Conservation (phyloP, 2,113 vertebrate species). For the Campylorhamphus procurvoides region DNA sequence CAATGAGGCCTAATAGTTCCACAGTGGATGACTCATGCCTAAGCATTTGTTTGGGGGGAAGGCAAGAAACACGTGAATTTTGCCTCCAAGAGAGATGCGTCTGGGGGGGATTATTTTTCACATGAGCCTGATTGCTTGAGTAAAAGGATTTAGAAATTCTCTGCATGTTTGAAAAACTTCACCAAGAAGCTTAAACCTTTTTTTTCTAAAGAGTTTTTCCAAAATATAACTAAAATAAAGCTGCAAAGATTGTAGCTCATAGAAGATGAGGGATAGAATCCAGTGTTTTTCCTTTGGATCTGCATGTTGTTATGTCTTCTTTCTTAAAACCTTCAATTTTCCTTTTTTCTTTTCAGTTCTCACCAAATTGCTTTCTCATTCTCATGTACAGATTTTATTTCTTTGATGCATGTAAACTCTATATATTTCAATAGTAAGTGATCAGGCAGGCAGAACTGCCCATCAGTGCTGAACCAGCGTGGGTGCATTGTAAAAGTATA, state of each 20-base stretch:
- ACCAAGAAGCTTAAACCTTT: neutral
- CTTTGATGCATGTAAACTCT: neutral
- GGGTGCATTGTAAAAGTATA: neutral
- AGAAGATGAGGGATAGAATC: neutral
- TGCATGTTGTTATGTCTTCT: neutral
- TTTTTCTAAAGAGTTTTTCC: neutral
- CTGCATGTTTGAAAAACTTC: neutral
- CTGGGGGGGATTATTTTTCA: neutral
- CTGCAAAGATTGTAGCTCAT: neutral
- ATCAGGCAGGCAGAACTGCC: neutral
- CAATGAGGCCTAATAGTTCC: slow-evolving; percentile 43
- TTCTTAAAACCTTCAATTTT: neutral
- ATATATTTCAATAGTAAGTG: neutral
- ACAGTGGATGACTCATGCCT: slow-evolving; percentile 21
- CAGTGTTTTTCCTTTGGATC: neutral
- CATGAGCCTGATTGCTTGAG: neutral
- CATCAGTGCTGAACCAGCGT: neutral
- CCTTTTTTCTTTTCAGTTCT: neutral
- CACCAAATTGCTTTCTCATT: neutral
- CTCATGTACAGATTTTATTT: neutral
- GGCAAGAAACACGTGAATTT: neutral
- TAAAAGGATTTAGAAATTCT: neutral
- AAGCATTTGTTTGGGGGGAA: neutral
- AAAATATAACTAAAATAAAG: neutral
- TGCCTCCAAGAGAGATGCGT: neutral